Base-by-base conservation (phyloP, 2,888 invertebrate species). In the Abrostola tripartita region DNA sequence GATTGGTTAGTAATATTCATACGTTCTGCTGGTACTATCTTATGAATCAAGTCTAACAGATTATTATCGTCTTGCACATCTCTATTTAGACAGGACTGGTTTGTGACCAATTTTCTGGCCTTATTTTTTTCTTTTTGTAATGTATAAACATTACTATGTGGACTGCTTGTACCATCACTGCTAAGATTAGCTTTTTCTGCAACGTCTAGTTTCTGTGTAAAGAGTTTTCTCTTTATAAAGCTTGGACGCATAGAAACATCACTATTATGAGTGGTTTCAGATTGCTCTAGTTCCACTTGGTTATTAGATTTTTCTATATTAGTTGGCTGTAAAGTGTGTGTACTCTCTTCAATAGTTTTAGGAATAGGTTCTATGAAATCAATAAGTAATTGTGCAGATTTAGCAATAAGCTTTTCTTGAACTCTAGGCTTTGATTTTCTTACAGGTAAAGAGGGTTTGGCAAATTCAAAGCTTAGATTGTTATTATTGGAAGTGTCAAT, bases 221-320 rank as follows among this genome's bases (percentile, higher is more conserved):
- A 94, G 0, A 94, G 81, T 75, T 93, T 94, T 71, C 94, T 85
- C 79, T 93, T 94, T 11, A 92, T 90, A 68, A 93, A 94, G 72
- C 93, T 94, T 24, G 92, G 91, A 67, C 90, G 88, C 85, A 86
- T 88, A 53, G 92, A 91, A 1, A 89, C 57, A 52, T 91, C 86
- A 77, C 81, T 88, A 51, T 52, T 76, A 49, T 79, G 76, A 37
- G 64, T 67, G 9, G 52, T 53, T 59, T 76, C 69, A 52, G 55
- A 50, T 49, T 69, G 61, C 24, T 74, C 68, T 14, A 52, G 37
- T 37, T 71, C 61, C 58, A 69, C 59, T 41, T 71, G 50, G 40
- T 65, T 61, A 40, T 42, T 71, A 47, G 74, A 68, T 44, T 75
- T 68, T 63, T 69, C 68, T 47, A 51, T 58, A 35, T 56, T 60